Evolutionary conservation across 2,113 vertebrate species (phyloP), one percentile per base, ranked within the genome.

Genomic region (Microcebus griseorufus): DNA sequence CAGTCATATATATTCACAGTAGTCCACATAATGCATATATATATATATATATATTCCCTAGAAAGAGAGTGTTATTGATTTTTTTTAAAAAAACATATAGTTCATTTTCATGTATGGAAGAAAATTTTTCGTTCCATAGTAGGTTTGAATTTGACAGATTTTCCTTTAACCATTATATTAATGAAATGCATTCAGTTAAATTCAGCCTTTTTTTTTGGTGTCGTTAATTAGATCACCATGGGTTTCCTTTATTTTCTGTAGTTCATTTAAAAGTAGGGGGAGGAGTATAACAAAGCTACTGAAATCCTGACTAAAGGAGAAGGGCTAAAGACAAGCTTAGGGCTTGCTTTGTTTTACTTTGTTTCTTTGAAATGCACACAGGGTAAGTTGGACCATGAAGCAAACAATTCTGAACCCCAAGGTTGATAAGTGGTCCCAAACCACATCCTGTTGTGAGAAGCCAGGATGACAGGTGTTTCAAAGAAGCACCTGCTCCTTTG

Each of bases 381-480:
- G 2, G 10, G 12, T 29, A 29, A 16, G 6, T 5, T 6, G 60
- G 12, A 10, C 55, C 5, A 1, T 8, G 37, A n/a, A 37, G 29
- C 4, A 32, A 60, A 13, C 4, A 5, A 18, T 34, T 58, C 64
- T 58, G 84, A 48, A 22, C 22, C 3, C 4, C 5, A 37, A 73
- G 17, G 69, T 8, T 9, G 39, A 34, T 2, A 9, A 32, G 13
- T 5, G 1, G 16, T 6, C 11, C 12, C 23, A 25, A 42, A 84
- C 11, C 3, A 12, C 2, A 7, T 39, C 62, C 2, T 4, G 0
- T 17, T 17, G 65, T 12, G 72, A n/a, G 25, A n/a, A 51, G 32
- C 65, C 39, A 12, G 12, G 32, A 53, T 14, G 29, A 22, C n/a
- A 70, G 16, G 16, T 34, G 37, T 22, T 23, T 85, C 79, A 72